Base-by-base conservation (phyloP, 2,888 invertebrate species). In the Aricia artaxerxes region DNA sequence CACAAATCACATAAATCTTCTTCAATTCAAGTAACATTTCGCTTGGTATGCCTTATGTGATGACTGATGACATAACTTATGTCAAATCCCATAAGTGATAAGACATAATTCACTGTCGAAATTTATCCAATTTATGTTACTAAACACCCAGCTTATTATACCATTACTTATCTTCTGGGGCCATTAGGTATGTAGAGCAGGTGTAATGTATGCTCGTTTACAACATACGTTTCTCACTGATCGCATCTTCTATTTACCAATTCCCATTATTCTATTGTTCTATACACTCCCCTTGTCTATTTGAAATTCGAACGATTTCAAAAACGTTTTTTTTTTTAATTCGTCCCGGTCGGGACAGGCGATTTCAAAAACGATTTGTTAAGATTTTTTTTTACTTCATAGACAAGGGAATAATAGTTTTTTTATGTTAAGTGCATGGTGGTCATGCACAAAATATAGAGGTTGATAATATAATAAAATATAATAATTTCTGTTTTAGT, bases 251-350 rank as follows among this genome's bases (percentile, higher is more conserved):
- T 35, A 64, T 61, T 61, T 24, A 11, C 64, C 64, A 64, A 64
- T 64, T 35, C 64, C 69, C 69, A 69, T 69, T 69, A 69, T 69
- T 69, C 69, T 35, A 69, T 69, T 69, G 69, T 69, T 69, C 69
- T 16, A 69, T 9, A 64, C 35, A 69, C 69, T 69, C 69, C 69
- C 35, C 69, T 69, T 38, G 69, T 69, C 69, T 16, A 69, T 69
- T 69, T 69, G 35, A 69, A 69, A 38, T 69, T 38, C 35, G 38
- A 69, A 69, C 13, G 69, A 69, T 35, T 69, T 69, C 35, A 13
- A 35, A 35, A 69, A 69, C 35, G 69, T 38, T 35, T 16, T 69
- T 69, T 69, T 69, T 64, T 69, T 13, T 69, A 35, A 4, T 69
- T 35, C 13, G 24, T 24, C 24, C 24, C 24, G 24, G 24, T 24